These are phyloP conservation scores for Sesia bembeciformis DNA, from an alignment of 2,888 invertebrate species.

Conservation along the genomic window DNA sequence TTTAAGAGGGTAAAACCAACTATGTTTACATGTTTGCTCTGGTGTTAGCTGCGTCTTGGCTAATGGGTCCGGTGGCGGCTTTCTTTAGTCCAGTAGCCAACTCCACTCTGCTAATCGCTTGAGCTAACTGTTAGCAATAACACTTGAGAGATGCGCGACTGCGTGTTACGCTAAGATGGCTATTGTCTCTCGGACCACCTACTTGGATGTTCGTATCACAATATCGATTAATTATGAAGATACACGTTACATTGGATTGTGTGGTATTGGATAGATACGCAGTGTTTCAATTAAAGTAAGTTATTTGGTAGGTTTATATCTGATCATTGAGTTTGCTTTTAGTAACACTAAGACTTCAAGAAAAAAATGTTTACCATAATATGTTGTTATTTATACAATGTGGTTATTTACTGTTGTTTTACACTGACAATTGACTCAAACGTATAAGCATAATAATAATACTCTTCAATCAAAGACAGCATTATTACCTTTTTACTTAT, in stretches of 20 bases:
- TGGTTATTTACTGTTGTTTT: neutral
- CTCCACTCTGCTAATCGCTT: slow-evolving; percentile 15
- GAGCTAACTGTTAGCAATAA: slow-evolving; percentile 31
- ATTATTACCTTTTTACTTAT: too few relatives aligned
- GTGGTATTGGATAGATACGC: neutral
- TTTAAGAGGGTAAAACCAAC: slow-evolving; percentile 22
- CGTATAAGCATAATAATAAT: too few relatives aligned
- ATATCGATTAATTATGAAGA: neutral
- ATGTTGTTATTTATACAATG: neutral
- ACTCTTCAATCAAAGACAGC: too few relatives aligned
- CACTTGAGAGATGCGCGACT: slow-evolving; percentile 12
- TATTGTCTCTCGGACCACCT: neutral
- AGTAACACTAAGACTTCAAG: neutral
- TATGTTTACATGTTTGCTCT: slow-evolving; percentile 51
- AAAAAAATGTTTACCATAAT: neutral
- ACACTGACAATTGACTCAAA: too few relatives aligned
- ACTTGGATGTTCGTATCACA: neutral
- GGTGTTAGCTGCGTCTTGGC: slow-evolving; percentile 35
- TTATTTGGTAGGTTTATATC: neutral
- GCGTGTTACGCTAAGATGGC: slow-evolving; percentile 18
- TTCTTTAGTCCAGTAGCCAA: slow-evolving; percentile 20
- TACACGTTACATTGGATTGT: neutral
- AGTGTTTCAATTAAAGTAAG: neutral
- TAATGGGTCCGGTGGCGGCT: slow-evolving; percentile 38
- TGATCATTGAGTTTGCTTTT: neutral